A percentile compares a stretch with the other conserved stretches of the same genome.
Evolutionary conservation across 2,888 invertebrate genomes (phyloP).

Genomic region (Scelioninae gen. 2): DNA sequence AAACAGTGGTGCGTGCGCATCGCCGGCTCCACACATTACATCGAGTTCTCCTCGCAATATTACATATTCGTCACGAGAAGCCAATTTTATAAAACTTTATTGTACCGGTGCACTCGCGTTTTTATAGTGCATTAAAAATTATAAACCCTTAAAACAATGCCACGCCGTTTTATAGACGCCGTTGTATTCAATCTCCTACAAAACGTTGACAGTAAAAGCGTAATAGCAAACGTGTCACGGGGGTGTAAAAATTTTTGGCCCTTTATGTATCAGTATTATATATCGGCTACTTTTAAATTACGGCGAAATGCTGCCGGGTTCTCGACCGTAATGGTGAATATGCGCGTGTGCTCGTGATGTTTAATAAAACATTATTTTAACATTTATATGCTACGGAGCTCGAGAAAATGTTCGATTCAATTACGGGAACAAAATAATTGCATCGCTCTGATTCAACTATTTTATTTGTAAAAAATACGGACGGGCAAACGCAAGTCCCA

Average conservation of each 20-base stretch:
- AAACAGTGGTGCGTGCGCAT: conserved; percentile 70
- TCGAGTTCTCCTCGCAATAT: conserved; percentile 67
- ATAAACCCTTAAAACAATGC: conserved; percentile 26
- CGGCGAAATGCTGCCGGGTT: background rate
- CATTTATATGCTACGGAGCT: too few species aligned
- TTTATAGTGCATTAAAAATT: conserved; percentile 51
- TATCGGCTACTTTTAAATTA: background rate
- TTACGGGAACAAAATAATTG: background rate
- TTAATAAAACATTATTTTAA: too few species aligned
- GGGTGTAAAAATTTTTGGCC: conserved; percentile 5
- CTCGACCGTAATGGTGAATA: too few species aligned
- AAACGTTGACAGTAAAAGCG: conserved; percentile 22
- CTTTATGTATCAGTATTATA: background rate
- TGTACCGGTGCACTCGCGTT: conserved; percentile 27
- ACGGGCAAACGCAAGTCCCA: too few species aligned
- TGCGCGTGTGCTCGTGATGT: too few species aligned
- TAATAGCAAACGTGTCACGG: conserved; percentile 1
- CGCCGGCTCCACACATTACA: conserved; percentile 63
- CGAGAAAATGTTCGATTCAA: too few species aligned
- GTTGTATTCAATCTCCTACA: conserved; percentile 4
- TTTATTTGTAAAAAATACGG: too few species aligned
- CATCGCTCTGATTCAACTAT: too few species aligned
- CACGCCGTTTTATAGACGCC: conserved; percentile 25
- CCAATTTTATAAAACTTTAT: conserved; percentile 63
- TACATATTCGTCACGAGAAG: conserved; percentile 65